phyloP scores from a whole-genome alignment of 2,888 invertebrate genomes.

The Hipparchia sbordonii region DNA sequence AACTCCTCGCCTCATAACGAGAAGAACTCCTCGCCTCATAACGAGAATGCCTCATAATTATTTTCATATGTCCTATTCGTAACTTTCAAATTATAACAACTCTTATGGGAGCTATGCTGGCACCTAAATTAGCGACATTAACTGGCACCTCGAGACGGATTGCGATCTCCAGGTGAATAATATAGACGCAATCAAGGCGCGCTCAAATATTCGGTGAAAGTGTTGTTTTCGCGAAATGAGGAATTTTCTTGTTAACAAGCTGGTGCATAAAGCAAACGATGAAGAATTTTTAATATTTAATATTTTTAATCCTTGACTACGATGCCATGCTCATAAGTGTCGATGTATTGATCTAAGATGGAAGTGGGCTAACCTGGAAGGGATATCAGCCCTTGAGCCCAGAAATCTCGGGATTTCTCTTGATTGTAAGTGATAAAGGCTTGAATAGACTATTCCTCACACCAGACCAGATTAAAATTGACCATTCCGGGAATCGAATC shows the following conservation, averaged over 20 bases:
- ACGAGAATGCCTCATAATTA: no score
- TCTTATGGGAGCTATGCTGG: neutral
- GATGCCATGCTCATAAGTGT: no score
- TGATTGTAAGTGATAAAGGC: no score
- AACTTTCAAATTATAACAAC: constrained; percentile 10
- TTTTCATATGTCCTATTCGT: neutral
- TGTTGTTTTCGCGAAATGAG: constrained; percentile 5
- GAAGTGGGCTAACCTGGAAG: no score
- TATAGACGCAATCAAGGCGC: constrained; percentile 15
- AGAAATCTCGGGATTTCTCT: no score
- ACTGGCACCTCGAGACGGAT: constrained; percentile 7
- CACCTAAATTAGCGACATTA: constrained; percentile 14
- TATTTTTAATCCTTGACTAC: neutral
- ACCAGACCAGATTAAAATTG: no score
- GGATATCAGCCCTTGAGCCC: no score
- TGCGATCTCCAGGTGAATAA: constrained; percentile 17
- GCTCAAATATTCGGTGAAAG: neutral
- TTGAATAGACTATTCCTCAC: no score
- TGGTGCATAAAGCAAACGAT: neutral
- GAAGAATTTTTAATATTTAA: neutral
- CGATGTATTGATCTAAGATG: no score
- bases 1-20: no score
- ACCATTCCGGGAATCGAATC: no score
- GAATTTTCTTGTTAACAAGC: constrained; percentile 18
- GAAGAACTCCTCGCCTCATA: no score